Conservation (phyloP, 2,888 invertebrate species). For the Ophion obscuratus region DNA sequence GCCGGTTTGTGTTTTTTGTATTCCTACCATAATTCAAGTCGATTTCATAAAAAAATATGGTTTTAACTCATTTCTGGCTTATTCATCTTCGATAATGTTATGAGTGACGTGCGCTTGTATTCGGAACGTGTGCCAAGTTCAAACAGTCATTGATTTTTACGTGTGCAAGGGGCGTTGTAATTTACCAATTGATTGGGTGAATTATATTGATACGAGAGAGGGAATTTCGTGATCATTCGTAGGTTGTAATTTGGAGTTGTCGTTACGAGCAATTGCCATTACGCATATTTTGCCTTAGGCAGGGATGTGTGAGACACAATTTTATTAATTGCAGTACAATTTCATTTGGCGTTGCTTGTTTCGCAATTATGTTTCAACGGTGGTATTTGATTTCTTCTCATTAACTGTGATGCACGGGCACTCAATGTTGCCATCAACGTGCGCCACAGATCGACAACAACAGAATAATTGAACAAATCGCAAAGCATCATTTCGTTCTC, state of each 20-base stretch:
- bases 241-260: too few relatives aligned
- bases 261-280: too few relatives aligned
- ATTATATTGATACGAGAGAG: too few relatives aligned
- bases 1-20: background rate
- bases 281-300: background rate
- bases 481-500: background rate
- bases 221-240: too few relatives aligned
- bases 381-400: background rate
- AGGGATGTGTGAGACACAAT: conserved; percentile 19
- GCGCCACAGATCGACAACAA: background rate
- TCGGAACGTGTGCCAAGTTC: background rate
- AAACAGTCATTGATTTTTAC: conserved; percentile 48
- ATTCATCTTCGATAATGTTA: background rate
- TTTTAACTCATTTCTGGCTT: background rate
- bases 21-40: background rate
- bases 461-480: background rate
- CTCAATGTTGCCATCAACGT: background rate
- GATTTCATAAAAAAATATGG: background rate
- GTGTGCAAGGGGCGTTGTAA: background rate
- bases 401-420: background rate
- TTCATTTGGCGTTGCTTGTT: background rate
- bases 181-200: background rate
- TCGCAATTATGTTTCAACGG: background rate
- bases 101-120: too few relatives aligned
- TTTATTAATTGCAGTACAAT: background rate